These are phyloP conservation scores for Dasypus novemcinctus DNA, from an alignment of 2,113 vertebrate species.

Conservation along the genomic window DNA sequence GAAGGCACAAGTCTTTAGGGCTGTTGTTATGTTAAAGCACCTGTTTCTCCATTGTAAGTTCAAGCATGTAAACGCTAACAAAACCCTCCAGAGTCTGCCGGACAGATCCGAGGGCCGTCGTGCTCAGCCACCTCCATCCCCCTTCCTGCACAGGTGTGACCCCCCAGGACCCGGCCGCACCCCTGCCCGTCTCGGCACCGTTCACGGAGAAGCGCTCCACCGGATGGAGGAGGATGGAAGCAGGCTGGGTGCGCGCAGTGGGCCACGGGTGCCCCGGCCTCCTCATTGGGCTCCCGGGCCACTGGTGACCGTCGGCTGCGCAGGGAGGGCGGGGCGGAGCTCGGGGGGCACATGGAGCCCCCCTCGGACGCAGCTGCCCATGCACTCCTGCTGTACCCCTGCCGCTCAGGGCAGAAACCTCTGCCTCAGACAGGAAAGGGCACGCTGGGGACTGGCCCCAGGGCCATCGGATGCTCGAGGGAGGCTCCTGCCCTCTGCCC, in stretches of 20 bases:
- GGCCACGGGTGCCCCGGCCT: accelerated
- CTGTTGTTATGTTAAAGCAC: too few relatives aligned
- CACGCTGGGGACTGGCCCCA: neutral
- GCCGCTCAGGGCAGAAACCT: neutral
- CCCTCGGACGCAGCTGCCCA: neutral
- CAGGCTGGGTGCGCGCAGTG: too few relatives aligned
- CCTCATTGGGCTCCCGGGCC: too few relatives aligned
- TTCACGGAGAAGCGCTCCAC: neutral
- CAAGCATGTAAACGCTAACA: too few relatives aligned
- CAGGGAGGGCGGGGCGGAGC: too few relatives aligned
- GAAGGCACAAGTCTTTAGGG: too few relatives aligned
- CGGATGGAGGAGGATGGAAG: accelerated
- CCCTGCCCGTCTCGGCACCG: neutral
- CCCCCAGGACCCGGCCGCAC: neutral
- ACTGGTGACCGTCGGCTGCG: neutral
- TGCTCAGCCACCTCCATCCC: too few relatives aligned
- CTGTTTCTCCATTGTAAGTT: too few relatives aligned
- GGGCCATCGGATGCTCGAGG: neutral
- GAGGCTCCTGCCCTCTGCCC: too few relatives aligned
- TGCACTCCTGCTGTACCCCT: too few relatives aligned
- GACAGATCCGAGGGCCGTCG: accelerated
- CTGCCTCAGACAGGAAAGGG: neutral
- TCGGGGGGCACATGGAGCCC: neutral
- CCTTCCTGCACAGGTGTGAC: neutral
- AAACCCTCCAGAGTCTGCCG: too few relatives aligned